A percentile compares a stretch with the other conserved stretches of the same genome.
Conservation (phyloP, 2,113 vertebrate genomes). For the Oplegnathus fasciatus region DNA sequence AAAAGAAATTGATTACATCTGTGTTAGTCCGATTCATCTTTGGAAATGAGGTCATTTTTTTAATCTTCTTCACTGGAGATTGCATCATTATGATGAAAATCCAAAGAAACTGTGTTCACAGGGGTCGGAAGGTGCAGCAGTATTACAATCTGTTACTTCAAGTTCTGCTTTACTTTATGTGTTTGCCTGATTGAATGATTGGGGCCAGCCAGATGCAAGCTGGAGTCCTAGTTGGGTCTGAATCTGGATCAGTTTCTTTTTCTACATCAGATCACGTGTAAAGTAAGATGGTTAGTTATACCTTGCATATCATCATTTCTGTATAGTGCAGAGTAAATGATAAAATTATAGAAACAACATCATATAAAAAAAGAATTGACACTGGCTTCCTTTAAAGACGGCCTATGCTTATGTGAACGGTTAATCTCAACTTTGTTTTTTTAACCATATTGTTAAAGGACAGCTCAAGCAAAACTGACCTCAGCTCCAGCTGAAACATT, state of each 20-base stretch:
- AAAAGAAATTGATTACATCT: conserved; percentile 74
- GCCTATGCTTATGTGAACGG: background rate
- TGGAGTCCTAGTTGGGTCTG: conserved; percentile 24
- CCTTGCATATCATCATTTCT: background rate
- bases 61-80: conserved; percentile 60
- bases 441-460: background rate
- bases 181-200: conserved; percentile 54
- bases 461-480: conserved; percentile 8
- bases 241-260: conserved; percentile 31
- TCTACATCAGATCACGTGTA: background rate
- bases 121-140: conserved; percentile 41
- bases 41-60: conserved; percentile 72
- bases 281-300: background rate
- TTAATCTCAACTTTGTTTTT: background rate
- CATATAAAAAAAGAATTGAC: background rate
- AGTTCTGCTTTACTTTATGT: conserved; percentile 42
- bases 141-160: conserved; percentile 48
- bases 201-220: conserved; percentile 33
- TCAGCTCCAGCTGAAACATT: conserved; percentile 8
- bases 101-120: conserved; percentile 51
- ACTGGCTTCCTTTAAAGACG: conserved; percentile 5
- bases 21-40: conserved; percentile 65
- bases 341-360: background rate
- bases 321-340: background rate
- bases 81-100: conserved; percentile 72